Evolutionary conservation across 2,797 vertebrate genomes (phyloP).

Genomic region (Antrozous pallidus): DNA sequence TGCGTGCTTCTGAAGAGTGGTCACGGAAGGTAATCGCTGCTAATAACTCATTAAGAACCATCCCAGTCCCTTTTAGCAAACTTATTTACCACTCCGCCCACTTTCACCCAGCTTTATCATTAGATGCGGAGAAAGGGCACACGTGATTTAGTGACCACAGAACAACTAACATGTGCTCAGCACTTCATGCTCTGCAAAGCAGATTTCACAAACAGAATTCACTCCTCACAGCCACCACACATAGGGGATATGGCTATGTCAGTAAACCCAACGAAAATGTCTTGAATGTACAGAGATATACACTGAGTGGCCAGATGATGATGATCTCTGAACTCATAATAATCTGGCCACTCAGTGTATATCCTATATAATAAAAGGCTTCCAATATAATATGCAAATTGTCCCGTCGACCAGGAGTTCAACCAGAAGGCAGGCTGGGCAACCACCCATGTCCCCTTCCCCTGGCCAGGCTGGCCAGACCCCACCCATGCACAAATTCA

Average conservation of each 20-base stretch:
- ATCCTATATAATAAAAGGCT: no score
- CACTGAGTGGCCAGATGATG: no score
- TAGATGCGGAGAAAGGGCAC: not conserved
- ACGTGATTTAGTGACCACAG: conserved; percentile 13
- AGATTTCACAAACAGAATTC: conserved; percentile 22
- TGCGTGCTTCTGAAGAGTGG: not conserved
- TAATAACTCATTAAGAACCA: conserved; percentile 40
- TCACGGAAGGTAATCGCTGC: not conserved
- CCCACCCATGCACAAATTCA: no score
- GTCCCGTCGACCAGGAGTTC: no score
- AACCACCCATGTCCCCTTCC: no score
- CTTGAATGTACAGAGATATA: not conserved
- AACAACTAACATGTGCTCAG: not conserved
- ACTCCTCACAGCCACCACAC: not conserved
- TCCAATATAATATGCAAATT: no score
- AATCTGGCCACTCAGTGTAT: no score
- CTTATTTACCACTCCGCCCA: not conserved
- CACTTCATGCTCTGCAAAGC: not conserved
- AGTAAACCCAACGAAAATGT: not conserved
- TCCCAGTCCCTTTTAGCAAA: not conserved
- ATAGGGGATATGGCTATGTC: not conserved
- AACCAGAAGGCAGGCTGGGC: no score
- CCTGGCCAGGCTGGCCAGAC: no score
- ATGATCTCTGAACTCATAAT: no score
- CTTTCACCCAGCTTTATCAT: conserved; percentile 38